Base-by-base conservation (phyloP, 2,888 invertebrate genomes). In the Tetragnatha montana region DNA sequence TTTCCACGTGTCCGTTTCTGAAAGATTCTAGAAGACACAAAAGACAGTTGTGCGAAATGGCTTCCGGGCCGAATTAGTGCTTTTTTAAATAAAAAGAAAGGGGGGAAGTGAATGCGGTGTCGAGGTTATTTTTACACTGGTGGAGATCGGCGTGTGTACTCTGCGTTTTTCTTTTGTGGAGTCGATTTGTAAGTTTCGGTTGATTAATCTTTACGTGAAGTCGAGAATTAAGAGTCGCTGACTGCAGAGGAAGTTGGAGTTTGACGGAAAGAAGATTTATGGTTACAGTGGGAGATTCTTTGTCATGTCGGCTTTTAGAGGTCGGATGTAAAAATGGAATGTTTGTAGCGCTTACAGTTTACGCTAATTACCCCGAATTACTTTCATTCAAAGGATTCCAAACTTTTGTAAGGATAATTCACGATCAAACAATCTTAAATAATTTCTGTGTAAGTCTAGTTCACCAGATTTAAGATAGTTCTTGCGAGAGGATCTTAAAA, bases 191-290 rank as follows among this genome's bases (percentile, higher is more conserved):
- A 47, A 6, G 75, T 8, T 22, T 71, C 21, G 21, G 19, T 22
- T 74, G 21, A 35, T 21, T n/a, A 76, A 50, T 76, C 76, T 76
- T 50, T 17, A n/a, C 50, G 49, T n/a, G 49, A 19, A n/a, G 17
- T 49, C 50, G 49, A 76, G 60, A 76, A 76, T 76, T 49, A 76
- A 49, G 76, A 49, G 50, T 76, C n/a, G n/a, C 6, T n/a, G 47
- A 7, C 10, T 6, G 76, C 14, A 19, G 19, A 12, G 49, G 17
- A 17, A 50, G 7, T 49, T 8, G 10, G 76, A 76, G 50, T 50
- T 50, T 76, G 19, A 50, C 17, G 49, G 17, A 35, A 49, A 10
- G 22, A n/a, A 8, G 49, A n/a, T 50, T 49, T 49, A 19, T n/a
- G 50, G 19, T 10, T 76, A 35, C 17, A 50, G 8, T 7, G 35